Evolutionary conservation across 2,797 vertebrate genomes (phyloP).

Genomic region (Podargus strigoides): DNA sequence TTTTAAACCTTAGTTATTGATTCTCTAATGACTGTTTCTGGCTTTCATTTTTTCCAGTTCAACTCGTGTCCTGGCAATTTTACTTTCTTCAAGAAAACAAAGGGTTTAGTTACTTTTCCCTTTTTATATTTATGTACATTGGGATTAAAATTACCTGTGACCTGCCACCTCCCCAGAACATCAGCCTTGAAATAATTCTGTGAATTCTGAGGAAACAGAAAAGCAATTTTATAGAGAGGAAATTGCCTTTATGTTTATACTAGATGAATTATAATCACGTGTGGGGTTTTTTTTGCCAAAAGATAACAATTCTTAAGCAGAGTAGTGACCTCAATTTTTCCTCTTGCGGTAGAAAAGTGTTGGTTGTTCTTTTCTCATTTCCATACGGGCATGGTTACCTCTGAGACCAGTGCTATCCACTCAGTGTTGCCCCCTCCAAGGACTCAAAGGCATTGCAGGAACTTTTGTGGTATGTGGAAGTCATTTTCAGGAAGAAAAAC

Average conservation of each 20-base stretch:
- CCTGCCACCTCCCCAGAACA: background rate
- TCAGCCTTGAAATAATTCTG: background rate
- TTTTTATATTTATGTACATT: background rate
- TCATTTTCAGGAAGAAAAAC: background rate
- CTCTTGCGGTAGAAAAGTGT: background rate
- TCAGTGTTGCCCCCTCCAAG: background rate
- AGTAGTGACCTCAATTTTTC: background rate
- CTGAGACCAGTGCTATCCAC: background rate
- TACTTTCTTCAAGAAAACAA: background rate
- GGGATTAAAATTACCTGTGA: slow-evolving; percentile 24
- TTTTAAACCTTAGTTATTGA: background rate
- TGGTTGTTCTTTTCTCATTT: slow-evolving; percentile 10
- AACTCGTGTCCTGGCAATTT: background rate
- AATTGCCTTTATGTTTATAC: slow-evolving; percentile 21
- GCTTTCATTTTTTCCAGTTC: background rate
- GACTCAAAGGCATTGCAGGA: background rate
- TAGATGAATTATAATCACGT: slow-evolving; percentile 10
- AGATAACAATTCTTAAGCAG: background rate
- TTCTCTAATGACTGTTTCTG: background rate
- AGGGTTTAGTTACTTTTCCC: background rate
- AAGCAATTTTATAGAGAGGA: slow-evolving; percentile 1
- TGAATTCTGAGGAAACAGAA: background rate
- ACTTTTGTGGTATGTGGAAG: background rate
- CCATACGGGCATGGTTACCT: background rate
- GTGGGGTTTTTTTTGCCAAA: background rate